These are phyloP conservation scores for Enteromius trimaculatus DNA, from an alignment of 2,797 vertebrate species.

Conservation along the genomic window DNA sequence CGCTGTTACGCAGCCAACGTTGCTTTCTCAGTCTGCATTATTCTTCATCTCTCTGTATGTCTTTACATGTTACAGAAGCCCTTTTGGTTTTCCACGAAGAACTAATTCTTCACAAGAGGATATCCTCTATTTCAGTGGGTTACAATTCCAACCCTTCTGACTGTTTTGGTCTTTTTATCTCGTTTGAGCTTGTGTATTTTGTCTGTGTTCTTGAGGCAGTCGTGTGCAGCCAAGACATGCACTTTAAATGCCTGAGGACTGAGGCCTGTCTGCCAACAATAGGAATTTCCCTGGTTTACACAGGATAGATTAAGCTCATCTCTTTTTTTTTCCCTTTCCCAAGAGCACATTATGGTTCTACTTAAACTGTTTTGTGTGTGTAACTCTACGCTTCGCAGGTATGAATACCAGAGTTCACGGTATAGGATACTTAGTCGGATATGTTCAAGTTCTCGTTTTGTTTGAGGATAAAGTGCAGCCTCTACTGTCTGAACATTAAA, in stretches of 20 bases:
- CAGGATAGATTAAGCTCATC: constrained; percentile 65
- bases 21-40: background rate
- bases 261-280: constrained; percentile 77
- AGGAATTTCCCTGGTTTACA: constrained; percentile 87
- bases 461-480: constrained; percentile 13
- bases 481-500: constrained; percentile 30
- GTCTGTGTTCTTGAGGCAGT: constrained; percentile 75
- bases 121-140: constrained; percentile 51
- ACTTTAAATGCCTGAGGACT: constrained; percentile 76
- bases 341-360: constrained; percentile 33
- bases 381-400: constrained; percentile 1
- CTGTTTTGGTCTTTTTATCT: constrained; percentile 49
- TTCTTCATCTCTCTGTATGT: constrained; percentile 18
- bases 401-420: constrained; percentile 17
- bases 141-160: constrained; percentile 56
- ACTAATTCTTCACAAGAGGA: constrained; percentile 5
- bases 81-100: constrained; percentile 27
- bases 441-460: constrained; percentile 11
- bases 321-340: constrained; percentile 7
- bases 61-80: constrained; percentile 45
- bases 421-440: constrained; percentile 9
- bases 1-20: constrained; percentile 70
- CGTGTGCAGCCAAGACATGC: constrained; percentile 74
- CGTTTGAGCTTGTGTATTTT: constrained; percentile 64
- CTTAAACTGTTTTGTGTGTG: constrained; percentile 39